These are phyloP conservation scores for Prorops nasuta DNA, from an alignment of 1,140 invertebrate species.

Conservation along the genomic window DNA sequence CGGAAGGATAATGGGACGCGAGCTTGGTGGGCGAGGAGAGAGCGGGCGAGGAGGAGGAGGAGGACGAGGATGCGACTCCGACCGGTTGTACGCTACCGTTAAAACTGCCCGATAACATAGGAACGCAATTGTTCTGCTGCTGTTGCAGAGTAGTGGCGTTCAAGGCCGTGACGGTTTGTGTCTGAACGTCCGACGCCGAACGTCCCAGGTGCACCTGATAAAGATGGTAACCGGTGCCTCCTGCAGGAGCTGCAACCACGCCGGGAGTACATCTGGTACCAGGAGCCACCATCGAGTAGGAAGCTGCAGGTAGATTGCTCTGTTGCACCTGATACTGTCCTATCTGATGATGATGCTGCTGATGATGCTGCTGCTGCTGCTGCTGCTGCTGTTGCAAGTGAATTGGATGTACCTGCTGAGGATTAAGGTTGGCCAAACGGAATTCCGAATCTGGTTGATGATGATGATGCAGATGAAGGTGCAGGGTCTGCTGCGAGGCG, in stretches of 20 bases:
- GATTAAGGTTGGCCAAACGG: slow-evolving; percentile 16
- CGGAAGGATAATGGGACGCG: no score
- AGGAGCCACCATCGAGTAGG: slow-evolving; percentile 34
- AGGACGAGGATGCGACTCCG: slow-evolving; percentile 36
- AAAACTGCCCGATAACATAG: slow-evolving; percentile 1
- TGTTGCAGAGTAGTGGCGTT: background rate
- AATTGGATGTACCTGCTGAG: slow-evolving; percentile 16
- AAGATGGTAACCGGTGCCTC: slow-evolving; percentile 4
- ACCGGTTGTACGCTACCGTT: slow-evolving; percentile 6
- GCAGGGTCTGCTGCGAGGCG: slow-evolving; percentile 15
- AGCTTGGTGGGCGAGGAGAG: slow-evolving; percentile 49
- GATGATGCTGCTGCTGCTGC: no score
- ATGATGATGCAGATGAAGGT: slow-evolving; percentile 46
- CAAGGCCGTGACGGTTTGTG: slow-evolving; percentile 35
- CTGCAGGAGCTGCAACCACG: background rate
- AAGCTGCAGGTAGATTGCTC: background rate
- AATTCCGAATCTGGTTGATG: slow-evolving; percentile 39
- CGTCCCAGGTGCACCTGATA: slow-evolving; percentile 30
- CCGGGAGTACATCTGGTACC: slow-evolving; percentile 23
- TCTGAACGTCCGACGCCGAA: slow-evolving; percentile 33
- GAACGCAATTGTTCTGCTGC: background rate
- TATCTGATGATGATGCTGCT: slow-evolving; percentile 26
- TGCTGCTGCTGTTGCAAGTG: slow-evolving; percentile 26
- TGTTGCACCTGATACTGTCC: slow-evolving; percentile 20
- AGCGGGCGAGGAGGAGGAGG: slow-evolving; percentile 45